Conservation (phyloP, 2,113 vertebrate species). For the Lepisosteus oculatus region DNA sequence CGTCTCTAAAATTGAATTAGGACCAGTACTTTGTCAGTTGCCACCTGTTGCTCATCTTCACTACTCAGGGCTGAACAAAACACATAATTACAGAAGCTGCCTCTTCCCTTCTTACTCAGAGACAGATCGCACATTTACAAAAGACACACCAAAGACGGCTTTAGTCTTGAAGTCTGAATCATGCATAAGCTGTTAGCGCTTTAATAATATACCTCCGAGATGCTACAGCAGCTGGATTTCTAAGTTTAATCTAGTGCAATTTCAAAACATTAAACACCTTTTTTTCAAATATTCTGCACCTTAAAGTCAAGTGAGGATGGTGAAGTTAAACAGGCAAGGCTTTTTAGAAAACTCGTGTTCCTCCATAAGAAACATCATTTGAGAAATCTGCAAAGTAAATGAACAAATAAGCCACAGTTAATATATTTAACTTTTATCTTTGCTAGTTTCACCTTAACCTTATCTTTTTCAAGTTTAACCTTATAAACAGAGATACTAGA, state of each 20-base stretch:
- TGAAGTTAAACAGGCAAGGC: no score
- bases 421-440: no score
- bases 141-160: not conserved
- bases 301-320: no score
- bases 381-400: no score
- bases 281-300: no score
- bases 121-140: not conserved
- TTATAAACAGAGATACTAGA: no score
- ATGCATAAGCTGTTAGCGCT: constrained; percentile 3
- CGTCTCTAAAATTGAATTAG: not conserved
- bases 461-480: no score
- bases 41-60: not conserved
- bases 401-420: no score
- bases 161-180: not conserved
- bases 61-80: not conserved
- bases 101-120: not conserved
- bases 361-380: no score
- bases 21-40: not conserved
- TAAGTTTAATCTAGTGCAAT: constrained; percentile 8
- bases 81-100: not conserved
- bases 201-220: constrained; percentile 41
- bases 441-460: no score
- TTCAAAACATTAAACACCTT: no score
- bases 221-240: constrained; percentile 49
- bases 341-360: no score